Percentiles rank a stretch among this genome's conserved stretches.
Conservation (phyloP, 1,140 invertebrate species). For the Acromyrmex charruanus region DNA sequence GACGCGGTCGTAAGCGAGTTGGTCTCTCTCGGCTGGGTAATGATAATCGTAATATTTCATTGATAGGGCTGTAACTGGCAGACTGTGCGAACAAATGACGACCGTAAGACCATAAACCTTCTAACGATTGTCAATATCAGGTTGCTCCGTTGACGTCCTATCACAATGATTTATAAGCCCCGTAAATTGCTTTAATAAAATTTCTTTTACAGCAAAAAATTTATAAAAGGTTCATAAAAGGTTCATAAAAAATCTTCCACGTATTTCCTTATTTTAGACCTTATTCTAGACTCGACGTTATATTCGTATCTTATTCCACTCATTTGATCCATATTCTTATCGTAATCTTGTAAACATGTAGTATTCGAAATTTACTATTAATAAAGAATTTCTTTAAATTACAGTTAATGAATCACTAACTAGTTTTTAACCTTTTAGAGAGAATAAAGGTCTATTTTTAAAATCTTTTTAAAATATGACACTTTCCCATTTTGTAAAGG, state of each 20-base stretch:
- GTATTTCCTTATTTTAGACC: neutral
- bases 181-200: slow-evolving; percentile 25
- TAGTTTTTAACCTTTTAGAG: neutral
- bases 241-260: neutral
- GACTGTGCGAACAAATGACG: slow-evolving; percentile 33
- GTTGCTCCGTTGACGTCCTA: slow-evolving; percentile 7
- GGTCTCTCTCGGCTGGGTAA: neutral
- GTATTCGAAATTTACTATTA: neutral
- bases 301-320: neutral
- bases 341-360: neutral
- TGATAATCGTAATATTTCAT: slow-evolving; percentile 58
- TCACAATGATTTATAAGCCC: neutral
- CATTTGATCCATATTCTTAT: neutral
- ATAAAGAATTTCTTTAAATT: neutral
- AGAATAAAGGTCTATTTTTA: no score
- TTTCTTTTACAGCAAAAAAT: slow-evolving; percentile 11
- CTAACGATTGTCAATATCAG: slow-evolving; percentile 48
- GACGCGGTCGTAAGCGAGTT: neutral
- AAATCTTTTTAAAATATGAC: no score
- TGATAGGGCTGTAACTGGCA: slow-evolving; percentile 47
- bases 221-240: neutral
- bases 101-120: slow-evolving; percentile 42
- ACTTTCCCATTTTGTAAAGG: no score
- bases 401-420: neutral
- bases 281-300: neutral